These are phyloP conservation scores for Antedon mediterranea DNA, from an alignment of 53 echinoderm and acorn worm genomes.

Conservation along the genomic window DNA sequence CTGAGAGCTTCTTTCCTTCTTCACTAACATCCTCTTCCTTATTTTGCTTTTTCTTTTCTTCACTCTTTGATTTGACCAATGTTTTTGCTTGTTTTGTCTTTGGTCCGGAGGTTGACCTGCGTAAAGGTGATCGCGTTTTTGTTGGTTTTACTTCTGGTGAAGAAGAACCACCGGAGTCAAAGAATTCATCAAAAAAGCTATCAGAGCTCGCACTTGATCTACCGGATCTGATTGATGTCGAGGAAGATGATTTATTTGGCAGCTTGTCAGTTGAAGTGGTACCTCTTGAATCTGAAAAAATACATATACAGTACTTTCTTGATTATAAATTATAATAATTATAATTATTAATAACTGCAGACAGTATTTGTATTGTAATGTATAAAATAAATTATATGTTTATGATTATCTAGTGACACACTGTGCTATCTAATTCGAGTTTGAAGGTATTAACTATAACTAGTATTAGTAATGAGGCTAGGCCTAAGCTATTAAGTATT, in stretches of 20 bases:
- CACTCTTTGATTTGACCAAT: background rate
- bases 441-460: too few relatives aligned
- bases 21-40: constrained; percentile 5
- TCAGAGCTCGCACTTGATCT: background rate
- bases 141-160: background rate
- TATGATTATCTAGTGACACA: too few relatives aligned
- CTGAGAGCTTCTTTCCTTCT: background rate
- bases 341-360: too few relatives aligned
- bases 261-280: too few relatives aligned
- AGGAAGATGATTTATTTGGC: background rate
- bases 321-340: too few relatives aligned
- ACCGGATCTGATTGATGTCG: background rate
- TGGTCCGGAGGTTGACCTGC: background rate
- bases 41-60: background rate
- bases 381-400: too few relatives aligned
- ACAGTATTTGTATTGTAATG: too few relatives aligned
- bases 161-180: background rate
- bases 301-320: too few relatives aligned
- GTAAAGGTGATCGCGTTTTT: background rate
- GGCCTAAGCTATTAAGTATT: too few relatives aligned
- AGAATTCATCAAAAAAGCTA: background rate
- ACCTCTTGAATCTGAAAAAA: background rate
- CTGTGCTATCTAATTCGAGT: too few relatives aligned
- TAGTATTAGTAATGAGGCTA: background rate
- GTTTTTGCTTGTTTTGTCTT: background rate